Conservation (phyloP, 2,113 vertebrate genomes). For the Eleginops maclovinus region DNA sequence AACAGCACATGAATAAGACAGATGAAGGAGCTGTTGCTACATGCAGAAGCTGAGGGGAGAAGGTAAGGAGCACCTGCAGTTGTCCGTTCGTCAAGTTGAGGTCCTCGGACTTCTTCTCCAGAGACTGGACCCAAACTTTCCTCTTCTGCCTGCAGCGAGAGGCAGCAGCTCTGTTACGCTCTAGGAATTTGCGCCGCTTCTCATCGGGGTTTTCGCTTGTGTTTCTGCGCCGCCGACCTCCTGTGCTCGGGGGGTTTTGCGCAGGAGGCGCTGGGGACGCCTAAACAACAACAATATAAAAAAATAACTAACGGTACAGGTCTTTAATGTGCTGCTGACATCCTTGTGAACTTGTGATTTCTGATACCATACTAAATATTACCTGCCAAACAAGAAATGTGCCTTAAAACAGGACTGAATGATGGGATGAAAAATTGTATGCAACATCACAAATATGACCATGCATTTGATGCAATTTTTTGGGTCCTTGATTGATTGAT, state of each 20-base stretch:
- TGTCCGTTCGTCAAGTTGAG: constrained; percentile 92
- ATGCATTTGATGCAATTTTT: not conserved
- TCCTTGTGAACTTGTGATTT: not conserved
- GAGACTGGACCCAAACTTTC: constrained; percentile 98
- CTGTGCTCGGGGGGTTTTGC: constrained; percentile 91
- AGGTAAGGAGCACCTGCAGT: constrained; percentile 87
- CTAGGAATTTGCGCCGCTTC: constrained; percentile 96
- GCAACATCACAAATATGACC: not conserved
- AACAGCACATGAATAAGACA: constrained; percentile 12
- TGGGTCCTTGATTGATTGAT: not conserved
- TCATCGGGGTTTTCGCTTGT: constrained; percentile 97
- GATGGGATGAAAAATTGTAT: not conserved
- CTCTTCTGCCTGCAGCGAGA: constrained; percentile 97
- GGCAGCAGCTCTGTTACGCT: constrained; percentile 95
- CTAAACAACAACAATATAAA: constrained; percentile 71
- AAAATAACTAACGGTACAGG: not conserved
- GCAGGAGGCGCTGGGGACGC: constrained; percentile 91
- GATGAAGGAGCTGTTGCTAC: constrained; percentile 2
- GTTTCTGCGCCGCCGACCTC: constrained; percentile 94
- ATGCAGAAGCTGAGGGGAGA: constrained; percentile 4
- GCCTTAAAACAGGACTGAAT: not conserved
- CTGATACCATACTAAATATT: not conserved
- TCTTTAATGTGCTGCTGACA: not conserved
- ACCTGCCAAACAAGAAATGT: not conserved
- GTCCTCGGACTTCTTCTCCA: constrained; percentile 97